phyloP scores from a whole-genome alignment of 2,797 vertebrate genomes.

The Echiichthys vipera region DNA sequence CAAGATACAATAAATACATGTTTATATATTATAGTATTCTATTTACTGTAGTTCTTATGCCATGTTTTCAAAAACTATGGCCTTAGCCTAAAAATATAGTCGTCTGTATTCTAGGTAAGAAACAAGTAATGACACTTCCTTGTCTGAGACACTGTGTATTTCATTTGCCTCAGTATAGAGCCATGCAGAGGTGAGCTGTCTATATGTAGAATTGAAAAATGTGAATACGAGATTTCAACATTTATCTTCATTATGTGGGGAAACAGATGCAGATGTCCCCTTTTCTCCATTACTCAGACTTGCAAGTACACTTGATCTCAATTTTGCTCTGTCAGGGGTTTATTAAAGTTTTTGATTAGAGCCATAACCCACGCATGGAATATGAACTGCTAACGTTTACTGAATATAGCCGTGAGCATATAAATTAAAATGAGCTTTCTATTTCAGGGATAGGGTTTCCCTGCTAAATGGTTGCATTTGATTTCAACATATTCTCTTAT shows the following conservation, averaged over 20 bases:
- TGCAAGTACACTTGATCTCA: neutral
- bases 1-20: neutral
- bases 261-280: slow-evolving; percentile 16
- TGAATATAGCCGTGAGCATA: slow-evolving; percentile 14
- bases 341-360: slow-evolving; percentile 6
- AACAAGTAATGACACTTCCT: neutral
- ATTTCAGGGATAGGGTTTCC: slow-evolving; percentile 18
- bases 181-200: neutral
- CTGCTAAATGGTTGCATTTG: slow-evolving; percentile 5
- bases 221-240: slow-evolving; percentile 4
- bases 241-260: neutral
- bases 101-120: neutral
- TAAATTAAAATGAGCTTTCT: slow-evolving; percentile 36
- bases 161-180: neutral
- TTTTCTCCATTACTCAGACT: neutral
- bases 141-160: neutral
- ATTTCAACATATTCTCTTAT: slow-evolving; percentile 14
- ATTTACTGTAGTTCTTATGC: neutral
- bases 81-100: slow-evolving; percentile 4
- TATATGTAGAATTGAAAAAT: slow-evolving; percentile 1
- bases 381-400: slow-evolving; percentile 31
- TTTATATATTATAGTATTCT: neutral
- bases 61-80: neutral
- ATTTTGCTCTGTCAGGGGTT: slow-evolving; percentile 6
- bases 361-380: slow-evolving; percentile 42